A percentile compares a stretch with the other conserved stretches of the same genome.
phyloP scores from a whole-genome alignment of 1,140 invertebrate genomes.

The Archegozetes longisetosus region DNA sequence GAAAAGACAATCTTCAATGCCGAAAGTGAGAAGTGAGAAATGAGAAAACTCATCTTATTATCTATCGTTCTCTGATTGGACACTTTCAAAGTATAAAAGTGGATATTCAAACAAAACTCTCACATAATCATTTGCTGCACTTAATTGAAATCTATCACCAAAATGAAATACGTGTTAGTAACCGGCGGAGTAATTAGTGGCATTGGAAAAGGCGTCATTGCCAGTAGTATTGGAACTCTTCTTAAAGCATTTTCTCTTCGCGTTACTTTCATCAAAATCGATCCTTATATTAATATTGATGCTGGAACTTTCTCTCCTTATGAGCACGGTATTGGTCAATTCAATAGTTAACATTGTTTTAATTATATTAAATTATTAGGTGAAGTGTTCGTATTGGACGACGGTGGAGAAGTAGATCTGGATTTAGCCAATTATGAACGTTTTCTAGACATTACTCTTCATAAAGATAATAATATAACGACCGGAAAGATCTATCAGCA shows the following conservation, averaged over 20 bases:
- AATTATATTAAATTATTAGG: too few relatives aligned
- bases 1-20: too few relatives aligned
- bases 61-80: too few relatives aligned
- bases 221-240: constrained; percentile 85
- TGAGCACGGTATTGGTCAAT: constrained; percentile 98
- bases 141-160: background rate
- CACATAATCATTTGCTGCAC: too few relatives aligned
- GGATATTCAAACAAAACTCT: too few relatives aligned
- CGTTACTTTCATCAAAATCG: constrained; percentile 96
- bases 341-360: too few relatives aligned
- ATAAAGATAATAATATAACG: constrained; percentile 94
- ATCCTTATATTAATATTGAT: constrained; percentile 97
- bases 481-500: constrained; percentile 98
- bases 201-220: constrained; percentile 93
- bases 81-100: too few relatives aligned
- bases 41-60: too few relatives aligned
- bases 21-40: too few relatives aligned
- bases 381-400: constrained; percentile 96
- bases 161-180: constrained; percentile 90
- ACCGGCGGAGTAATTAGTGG: constrained; percentile 96
- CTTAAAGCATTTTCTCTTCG: constrained; percentile 77
- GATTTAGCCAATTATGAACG: constrained; percentile 98
- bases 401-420: constrained; percentile 97
- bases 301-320: constrained; percentile 97
- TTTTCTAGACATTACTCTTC: constrained; percentile 86